Base-by-base conservation (phyloP, 2,888 invertebrate species). In the Ormyrus thymus region DNA sequence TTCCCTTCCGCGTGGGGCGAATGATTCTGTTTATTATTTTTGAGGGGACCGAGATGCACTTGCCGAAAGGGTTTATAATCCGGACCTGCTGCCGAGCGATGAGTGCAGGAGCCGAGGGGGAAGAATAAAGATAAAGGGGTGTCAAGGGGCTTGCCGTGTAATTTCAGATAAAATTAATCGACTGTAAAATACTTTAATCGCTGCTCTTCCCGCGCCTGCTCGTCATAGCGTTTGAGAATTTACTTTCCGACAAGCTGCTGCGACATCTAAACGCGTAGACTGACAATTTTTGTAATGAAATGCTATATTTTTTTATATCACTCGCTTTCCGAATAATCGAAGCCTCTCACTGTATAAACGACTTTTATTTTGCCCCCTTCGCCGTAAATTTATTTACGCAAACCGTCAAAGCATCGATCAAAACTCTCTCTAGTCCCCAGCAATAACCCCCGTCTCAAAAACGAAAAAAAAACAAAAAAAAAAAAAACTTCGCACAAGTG, bases 1-100 rank as follows among this genome's bases (percentile, higher is more conserved):
- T 56, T 11, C 29, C 15, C 58, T 43, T 65, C 7, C 69, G 55
- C 45, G 45, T 50, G 71, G 45, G 48, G 45, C 45, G 11, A 55
- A 65, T 72, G n/a, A 76, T 65, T 53, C 59, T 66, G 51, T 77
- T 71, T 71, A 66, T 78, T 64, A 58, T 64, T 74, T 74, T 74
- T 46, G 13, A 70, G 64, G 68, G 69, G 51, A 15, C 0, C 46
- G 15, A 70, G 43, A 58, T 73, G 64, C 77, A 82, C 77, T 81
- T 78, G 75, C 69, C 48, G 80, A 81, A 83, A 82, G 84, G 81
- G 78, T 84, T 68, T 58, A 72, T 79, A 84, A 85, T 84, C 84
- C 83, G 59, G 78, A 84, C 86, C 84, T 84, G 84, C 83, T 85
- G 83, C 81, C 74, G 15, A 62, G 29, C 62, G 56, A 68, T 58